Evolutionary conservation across 2,888 invertebrate species (phyloP), one percentile per base, ranked within the genome.

Genomic region (Drosophila subquinaria): DNA sequence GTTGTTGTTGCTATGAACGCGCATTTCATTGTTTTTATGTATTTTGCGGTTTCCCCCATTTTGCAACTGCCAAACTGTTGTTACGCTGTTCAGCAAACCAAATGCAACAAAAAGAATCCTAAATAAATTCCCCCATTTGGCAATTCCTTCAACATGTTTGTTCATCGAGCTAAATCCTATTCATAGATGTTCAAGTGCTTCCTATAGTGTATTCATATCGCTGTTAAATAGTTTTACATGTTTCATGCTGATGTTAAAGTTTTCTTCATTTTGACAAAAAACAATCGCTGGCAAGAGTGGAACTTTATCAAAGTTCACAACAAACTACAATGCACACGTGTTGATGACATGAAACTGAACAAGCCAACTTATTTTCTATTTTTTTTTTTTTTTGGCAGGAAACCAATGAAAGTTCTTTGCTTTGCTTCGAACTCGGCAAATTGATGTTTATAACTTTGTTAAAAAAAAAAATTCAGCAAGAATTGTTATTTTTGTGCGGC

Each of bases 1-100:
- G 17, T 15, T 47, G 4, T 6, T 40, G 56, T 45, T 69, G 53
- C 36, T 65, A 59, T 65, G 53, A 59, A 48, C 57, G 57, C 69
- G 64, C 65, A 48, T 69, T 65, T 65, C 59, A 65, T 69, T 69
- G 65, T 69, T 65, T 65, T 65, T 69, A 65, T 57, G 68, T 57
- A 57, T 68, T 68, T 68, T 68, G 68, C 57, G 68, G 64, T 52
- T 56, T 51, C 51, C 51, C 42, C 60, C 52, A 59, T 57, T 30
- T 36, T 59, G 65, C 52, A 20, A 43, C 20, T 17, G 17, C 23
- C 43, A 51, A 51, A 51, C 51, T 35, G 35, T 42, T 56, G 50
- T 50, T 40, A 55, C 62, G 56, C 36, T 51, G 51, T 35, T 51
- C 43, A 45, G 38, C 38, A 52, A 68, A 60, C 47, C 60, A 33